Percentiles rank a stretch among this genome's conserved stretches.
Evolutionary conservation across 1,140 invertebrate genomes (phyloP).

Genomic region (Chrysomallon squamiferum): DNA sequence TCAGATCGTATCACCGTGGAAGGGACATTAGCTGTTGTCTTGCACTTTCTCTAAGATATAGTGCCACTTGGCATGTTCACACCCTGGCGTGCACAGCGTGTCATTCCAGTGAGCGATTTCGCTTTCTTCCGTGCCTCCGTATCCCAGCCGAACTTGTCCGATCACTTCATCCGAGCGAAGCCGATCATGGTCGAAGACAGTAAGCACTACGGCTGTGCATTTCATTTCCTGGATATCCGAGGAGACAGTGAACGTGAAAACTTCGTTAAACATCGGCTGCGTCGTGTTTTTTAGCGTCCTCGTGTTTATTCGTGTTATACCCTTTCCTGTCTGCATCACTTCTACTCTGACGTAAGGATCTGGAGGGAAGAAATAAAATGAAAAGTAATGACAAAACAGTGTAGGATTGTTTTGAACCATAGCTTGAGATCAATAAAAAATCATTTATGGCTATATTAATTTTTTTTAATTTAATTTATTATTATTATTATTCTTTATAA

Average conservation of each 20-base stretch:
- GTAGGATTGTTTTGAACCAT: no score
- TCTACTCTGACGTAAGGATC: constrained; percentile 44
- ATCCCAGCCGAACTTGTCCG: constrained; percentile 48
- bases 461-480: no score
- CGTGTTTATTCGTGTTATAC: constrained; percentile 27
- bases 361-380: constrained; percentile 19
- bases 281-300: constrained; percentile 40
- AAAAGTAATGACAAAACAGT: no score
- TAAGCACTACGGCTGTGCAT: constrained; percentile 40
- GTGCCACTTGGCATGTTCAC: constrained; percentile 26
- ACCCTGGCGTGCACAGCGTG: constrained; percentile 22
- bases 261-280: constrained; percentile 53
- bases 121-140: constrained; percentile 30
- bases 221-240: constrained; percentile 34
- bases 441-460: no score
- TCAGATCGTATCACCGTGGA: no score
- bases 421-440: no score
- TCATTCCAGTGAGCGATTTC: constrained; percentile 36
- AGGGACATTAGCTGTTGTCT: not conserved
- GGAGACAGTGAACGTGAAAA: constrained; percentile 45
- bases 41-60: constrained; percentile 16
- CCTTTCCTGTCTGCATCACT: constrained; percentile 28
- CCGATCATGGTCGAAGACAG: constrained; percentile 49
- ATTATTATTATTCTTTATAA: no score
- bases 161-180: constrained; percentile 50